Percentiles rank a stretch among this genome's conserved stretches.
Evolutionary conservation across 2,888 invertebrate species (phyloP).

Genomic region (Aphelenchoides bicaudatus): DNA sequence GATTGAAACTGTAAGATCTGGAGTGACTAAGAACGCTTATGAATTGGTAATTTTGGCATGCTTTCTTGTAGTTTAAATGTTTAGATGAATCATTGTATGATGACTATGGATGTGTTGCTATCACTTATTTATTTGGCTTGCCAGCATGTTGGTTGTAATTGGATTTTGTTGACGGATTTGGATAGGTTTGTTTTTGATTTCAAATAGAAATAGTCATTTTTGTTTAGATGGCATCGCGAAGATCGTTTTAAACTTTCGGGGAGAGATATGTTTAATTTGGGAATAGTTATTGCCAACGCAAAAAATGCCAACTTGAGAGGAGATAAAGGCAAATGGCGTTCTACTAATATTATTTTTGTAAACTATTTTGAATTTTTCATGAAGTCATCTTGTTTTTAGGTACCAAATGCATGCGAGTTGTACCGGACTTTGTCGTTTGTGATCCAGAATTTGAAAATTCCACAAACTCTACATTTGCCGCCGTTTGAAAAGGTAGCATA

Average conservation of each 20-base stretch:
- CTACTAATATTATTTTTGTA: too few species aligned
- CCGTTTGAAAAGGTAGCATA: constrained; percentile 7
- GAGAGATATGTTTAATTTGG: background rate
- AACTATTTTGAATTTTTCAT: constrained; percentile 1
- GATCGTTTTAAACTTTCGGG: constrained; percentile 25
- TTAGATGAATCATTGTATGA: background rate
- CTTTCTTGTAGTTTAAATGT: background rate
- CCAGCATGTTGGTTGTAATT: background rate
- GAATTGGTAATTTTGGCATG: constrained; percentile 9
- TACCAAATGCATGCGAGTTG: background rate
- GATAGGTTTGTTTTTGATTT: constrained; percentile 1
- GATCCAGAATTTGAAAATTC: background rate
- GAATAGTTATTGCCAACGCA: too few species aligned
- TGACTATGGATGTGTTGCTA: constrained; percentile 17
- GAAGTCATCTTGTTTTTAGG: constrained; percentile 14
- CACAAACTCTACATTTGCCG: background rate
- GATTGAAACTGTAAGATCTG: background rate
- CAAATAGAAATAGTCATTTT: constrained; percentile 11
- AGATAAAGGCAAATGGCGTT: too few species aligned
- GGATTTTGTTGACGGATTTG: constrained; percentile 21
- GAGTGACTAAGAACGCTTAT: constrained; percentile 1
- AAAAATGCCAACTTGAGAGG: constrained; percentile 8
- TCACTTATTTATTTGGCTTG: constrained; percentile 16
- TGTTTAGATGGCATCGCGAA: constrained; percentile 27
- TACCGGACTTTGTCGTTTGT: constrained; percentile 10